Conservation (phyloP, 2,113 vertebrate species). For the Ciconia stormi region DNA sequence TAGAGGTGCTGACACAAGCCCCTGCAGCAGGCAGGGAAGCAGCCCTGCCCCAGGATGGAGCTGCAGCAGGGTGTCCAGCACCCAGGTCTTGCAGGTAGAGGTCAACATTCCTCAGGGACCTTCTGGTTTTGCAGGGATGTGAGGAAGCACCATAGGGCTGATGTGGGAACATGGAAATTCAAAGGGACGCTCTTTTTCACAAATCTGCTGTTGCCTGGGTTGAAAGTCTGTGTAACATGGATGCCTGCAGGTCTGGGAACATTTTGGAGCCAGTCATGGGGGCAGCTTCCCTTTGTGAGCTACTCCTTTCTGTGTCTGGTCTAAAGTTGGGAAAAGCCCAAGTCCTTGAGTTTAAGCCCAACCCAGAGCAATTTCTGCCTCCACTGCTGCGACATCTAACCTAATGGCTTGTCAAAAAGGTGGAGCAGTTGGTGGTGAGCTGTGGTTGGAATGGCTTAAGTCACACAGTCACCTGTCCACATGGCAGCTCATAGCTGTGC, state of each 20-base stretch:
- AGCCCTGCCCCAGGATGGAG: neutral
- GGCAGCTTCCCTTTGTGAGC: neutral
- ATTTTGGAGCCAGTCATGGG: neutral
- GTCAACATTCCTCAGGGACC: neutral
- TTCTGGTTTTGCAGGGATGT: neutral
- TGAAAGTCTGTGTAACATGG: neutral
- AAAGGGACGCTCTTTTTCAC: neutral
- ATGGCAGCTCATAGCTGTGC: neutral
- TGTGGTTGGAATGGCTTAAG: neutral
- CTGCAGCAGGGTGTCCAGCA: neutral
- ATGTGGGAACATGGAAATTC: neutral
- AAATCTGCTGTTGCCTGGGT: neutral
- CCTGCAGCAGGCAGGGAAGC: neutral
- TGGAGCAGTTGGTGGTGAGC: neutral
- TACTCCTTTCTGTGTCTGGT: neutral
- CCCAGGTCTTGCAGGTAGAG: neutral
- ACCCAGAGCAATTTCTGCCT: fast-evolving
- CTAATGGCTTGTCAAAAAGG: neutral
- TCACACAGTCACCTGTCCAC: neutral
- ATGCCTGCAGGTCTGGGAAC: neutral
- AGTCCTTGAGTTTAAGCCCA: neutral
- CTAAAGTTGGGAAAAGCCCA: neutral
- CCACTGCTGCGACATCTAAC: neutral
- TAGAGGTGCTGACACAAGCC: neutral
- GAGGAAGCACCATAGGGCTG: neutral